phyloP scores from a whole-genome alignment of 2,888 invertebrate species.

The Drosophila gaucha region DNA sequence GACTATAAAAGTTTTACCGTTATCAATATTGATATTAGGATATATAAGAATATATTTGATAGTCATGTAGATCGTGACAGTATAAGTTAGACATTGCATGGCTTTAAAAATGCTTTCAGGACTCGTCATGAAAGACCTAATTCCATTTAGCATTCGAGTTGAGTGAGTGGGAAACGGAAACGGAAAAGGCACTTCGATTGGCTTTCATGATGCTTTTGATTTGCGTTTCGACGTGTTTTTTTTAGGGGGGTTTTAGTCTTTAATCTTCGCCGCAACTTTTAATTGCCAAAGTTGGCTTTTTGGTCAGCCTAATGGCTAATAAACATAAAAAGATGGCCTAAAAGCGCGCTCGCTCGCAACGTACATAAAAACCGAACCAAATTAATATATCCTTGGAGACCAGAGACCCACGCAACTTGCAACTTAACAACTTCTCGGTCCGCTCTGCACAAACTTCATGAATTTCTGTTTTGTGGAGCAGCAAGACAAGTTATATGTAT shows the following conservation, averaged over 20 bases:
- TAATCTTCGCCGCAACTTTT: constrained; percentile 55
- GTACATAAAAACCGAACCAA: constrained; percentile 71
- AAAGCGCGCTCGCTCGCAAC: constrained; percentile 42
- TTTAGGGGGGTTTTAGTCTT: constrained; percentile 15
- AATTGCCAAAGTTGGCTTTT: constrained; percentile 67
- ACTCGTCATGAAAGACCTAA: not conserved
- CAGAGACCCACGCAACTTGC: constrained; percentile 13
- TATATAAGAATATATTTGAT: not conserved
- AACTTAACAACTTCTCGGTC: no score
- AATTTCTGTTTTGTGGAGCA: no score
- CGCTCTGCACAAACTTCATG: no score
- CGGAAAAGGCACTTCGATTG: constrained; percentile 12
- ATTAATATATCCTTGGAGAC: constrained; percentile 80
- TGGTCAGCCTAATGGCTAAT: constrained; percentile 74
- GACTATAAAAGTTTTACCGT: no score
- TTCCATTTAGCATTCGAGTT: constrained; percentile 1
- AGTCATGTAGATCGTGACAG: not conserved
- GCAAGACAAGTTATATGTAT: constrained; percentile 6
- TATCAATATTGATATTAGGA: no score
- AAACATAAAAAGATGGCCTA: constrained; percentile 65
- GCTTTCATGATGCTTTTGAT: not conserved
- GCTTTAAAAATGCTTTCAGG: constrained; percentile 1
- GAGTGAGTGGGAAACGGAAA: not conserved
- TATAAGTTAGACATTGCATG: not conserved
- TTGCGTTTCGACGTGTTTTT: not conserved